phyloP scores from a whole-genome alignment of 2,113 vertebrate species.

The Myotis brandtii region DNA sequence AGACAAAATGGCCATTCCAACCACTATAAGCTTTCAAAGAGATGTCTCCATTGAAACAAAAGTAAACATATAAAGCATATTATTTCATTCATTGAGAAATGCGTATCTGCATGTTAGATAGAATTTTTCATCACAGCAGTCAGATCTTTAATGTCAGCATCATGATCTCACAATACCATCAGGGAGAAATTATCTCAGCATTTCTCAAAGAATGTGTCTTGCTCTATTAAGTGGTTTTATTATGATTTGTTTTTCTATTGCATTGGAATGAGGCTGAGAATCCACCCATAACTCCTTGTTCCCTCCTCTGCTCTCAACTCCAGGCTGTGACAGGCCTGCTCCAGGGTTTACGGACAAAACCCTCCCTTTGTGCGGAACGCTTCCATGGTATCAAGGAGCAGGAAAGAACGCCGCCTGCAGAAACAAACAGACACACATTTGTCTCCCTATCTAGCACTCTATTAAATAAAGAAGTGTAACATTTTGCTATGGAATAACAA shows the following conservation, averaged over 20 bases:
- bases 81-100: background rate
- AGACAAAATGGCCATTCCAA: background rate
- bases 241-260: background rate
- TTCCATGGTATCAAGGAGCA: background rate
- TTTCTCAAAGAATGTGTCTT: background rate
- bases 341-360: background rate
- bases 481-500: slow-evolving; percentile 80
- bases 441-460: slow-evolving; percentile 13
- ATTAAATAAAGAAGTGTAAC: slow-evolving; percentile 75
- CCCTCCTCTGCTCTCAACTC: background rate
- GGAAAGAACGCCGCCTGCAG: background rate
- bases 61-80: background rate
- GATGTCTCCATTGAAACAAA: background rate
- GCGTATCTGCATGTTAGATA: background rate
- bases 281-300: background rate
- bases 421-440: slow-evolving; percentile 23
- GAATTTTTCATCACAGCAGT: background rate
- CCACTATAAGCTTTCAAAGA: background rate
- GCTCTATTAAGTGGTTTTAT: background rate
- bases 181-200: background rate
- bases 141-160: background rate
- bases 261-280: background rate
- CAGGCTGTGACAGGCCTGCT: background rate
- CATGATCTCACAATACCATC: background rate
- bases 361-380: background rate